Base-by-base conservation (phyloP, 2,113 vertebrate genomes). In the Epinephelus fuscoguttatus region DNA sequence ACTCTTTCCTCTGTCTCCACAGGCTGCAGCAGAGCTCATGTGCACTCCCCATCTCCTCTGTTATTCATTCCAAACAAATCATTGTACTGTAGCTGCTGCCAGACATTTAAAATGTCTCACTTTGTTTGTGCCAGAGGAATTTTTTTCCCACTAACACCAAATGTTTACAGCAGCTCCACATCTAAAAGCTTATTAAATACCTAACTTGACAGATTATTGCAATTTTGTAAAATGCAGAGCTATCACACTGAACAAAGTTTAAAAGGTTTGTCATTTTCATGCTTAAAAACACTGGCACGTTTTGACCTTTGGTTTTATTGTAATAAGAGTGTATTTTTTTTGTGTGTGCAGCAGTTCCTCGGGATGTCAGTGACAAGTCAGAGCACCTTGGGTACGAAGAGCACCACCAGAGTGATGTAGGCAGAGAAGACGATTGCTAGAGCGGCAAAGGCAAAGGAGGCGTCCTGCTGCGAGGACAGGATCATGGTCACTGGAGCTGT, bases 401-500 rank as follows among this genome's bases (percentile, higher is more conserved):
- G 97, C 82, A 99, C 98, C 10, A 99, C 97, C 71, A 99, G 92
- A 2, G 98, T 99, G 89, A 99, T 98, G 89, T 99, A 99, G 81
- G 97, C 97, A 19, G 97, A 99, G 95, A 98, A 99, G 82, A 99
- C 96, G 0, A 98, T 95, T 21, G 98, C 98, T 1, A 99, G 93
- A 0, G 98, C 95, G 5, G 98, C 97, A 0, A 99, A 99, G 74
- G 97, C 98, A 0, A 99, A 99, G 84, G 97, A 97, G 0, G 98
- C 98, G 0, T 99, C 98, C 92, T 99, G 98, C 89, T 99, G 97
- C 4, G 97, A 98, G 37, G 96, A 97, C 23, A 99, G 96, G 90
- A 99, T 98, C 98, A 99, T 98, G 81, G 98, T 98, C 81, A 99
- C 97, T 0, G 98, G 98, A 1, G 98, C 97, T 0, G 98, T 99